Conservation (phyloP, 2,113 vertebrate species). For the Barbus barbus region DNA sequence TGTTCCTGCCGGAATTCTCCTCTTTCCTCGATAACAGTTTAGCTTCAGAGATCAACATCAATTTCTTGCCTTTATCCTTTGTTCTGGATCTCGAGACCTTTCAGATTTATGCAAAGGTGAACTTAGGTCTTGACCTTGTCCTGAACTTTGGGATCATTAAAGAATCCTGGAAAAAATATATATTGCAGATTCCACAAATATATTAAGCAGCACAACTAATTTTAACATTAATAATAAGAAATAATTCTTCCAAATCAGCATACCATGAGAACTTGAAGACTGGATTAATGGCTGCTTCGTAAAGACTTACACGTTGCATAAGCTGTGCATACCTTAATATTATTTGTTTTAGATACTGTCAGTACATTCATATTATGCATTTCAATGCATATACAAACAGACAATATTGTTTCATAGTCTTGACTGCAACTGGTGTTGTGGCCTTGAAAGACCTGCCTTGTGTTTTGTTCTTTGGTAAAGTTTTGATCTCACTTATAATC, state of each 20-base stretch:
- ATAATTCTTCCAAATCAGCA: too few relatives aligned
- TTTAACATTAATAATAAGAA: too few relatives aligned
- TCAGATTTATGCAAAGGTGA: not conserved
- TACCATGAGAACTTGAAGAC: too few relatives aligned
- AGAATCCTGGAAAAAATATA: too few relatives aligned
- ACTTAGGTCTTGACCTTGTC: not conserved
- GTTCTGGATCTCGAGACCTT: not conserved
- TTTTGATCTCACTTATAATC: constrained; percentile 4
- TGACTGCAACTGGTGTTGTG: not conserved
- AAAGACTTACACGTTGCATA: too few relatives aligned
- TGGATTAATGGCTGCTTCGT: too few relatives aligned
- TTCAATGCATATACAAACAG: not conserved
- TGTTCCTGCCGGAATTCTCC: constrained; percentile 22
- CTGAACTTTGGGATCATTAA: too few relatives aligned
- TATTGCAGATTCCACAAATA: too few relatives aligned
- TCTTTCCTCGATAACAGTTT: constrained; percentile 12
- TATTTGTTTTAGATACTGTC: not conserved
- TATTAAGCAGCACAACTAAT: too few relatives aligned
- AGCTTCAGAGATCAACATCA: constrained; percentile 9
- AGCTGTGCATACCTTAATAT: too few relatives aligned
- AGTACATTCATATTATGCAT: not conserved
- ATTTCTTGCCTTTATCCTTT: constrained; percentile 19
- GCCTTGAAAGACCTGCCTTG: not conserved
- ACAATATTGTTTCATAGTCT: not conserved
- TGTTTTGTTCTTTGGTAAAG: not conserved